Percentiles rank a stretch among this genome's conserved stretches.
Conservation (phyloP, 2,888 invertebrate genomes). For the Brenthis hecate region DNA sequence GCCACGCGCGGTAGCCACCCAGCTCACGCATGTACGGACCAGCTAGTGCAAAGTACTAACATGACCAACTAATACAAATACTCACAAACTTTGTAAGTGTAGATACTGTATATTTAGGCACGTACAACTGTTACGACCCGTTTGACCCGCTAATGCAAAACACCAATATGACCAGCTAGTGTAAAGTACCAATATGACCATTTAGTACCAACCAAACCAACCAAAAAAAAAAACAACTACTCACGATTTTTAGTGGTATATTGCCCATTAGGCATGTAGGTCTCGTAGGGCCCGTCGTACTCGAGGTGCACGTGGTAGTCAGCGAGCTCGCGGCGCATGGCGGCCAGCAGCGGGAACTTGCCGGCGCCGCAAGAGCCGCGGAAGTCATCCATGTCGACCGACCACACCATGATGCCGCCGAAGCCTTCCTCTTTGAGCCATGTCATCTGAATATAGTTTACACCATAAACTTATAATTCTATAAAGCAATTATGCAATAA, state of each 20-base stretch:
- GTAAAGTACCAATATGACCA: background rate
- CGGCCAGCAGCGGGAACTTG: conserved; percentile 93
- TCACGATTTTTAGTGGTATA: conserved; percentile 95
- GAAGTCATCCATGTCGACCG: conserved; percentile 98
- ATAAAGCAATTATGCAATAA: too few species aligned
- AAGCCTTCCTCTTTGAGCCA: conserved; percentile 97
- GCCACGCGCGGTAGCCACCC: too few species aligned
- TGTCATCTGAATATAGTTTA: conserved; percentile 84
- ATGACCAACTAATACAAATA: too few species aligned
- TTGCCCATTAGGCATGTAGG: conserved; percentile 85
- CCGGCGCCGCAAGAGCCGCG: conserved; percentile 94
- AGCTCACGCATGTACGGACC: too few species aligned
- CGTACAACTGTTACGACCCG: too few species aligned
- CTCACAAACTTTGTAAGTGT: too few species aligned
- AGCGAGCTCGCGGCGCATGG: conserved; percentile 92
- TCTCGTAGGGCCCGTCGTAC: conserved; percentile 94
- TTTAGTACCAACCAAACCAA: background rate
- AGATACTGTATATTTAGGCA: too few species aligned
- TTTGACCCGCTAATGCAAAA: too few species aligned
- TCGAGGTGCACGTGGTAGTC: conserved; percentile 91
- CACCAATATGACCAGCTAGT: too few species aligned
- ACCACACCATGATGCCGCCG: conserved; percentile 98
- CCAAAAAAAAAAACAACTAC: conserved; percentile 57
- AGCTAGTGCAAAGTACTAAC: too few species aligned
- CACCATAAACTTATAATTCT: background rate